Base-by-base conservation (phyloP, 1,140 invertebrate genomes). In the Geopemphigus sp. region DNA sequence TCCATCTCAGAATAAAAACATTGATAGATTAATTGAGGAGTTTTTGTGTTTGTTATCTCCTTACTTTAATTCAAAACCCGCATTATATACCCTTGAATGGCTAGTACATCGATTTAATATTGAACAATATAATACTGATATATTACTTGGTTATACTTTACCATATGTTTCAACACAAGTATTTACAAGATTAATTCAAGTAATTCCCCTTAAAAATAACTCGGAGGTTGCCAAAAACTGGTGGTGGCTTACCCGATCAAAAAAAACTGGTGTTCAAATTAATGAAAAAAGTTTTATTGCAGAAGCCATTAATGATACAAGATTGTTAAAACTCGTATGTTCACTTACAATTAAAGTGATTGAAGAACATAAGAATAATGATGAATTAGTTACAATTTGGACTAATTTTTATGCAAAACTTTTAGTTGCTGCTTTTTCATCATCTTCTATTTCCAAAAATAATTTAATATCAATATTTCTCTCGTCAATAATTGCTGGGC, bases 31-130 rank as follows among this genome's bases (percentile, higher is more conserved):
- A 14, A 93, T 98, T n/a, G 88, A 90, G 70, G 90, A 91, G 81
- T 98, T 97, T 87, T 85, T 98, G 0, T 85, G 92, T 54, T 86
- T 92, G 54, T 82, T 97, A 14, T 94, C 95, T 1, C 96, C 96
- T 8, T 97, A 96, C 85, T 92, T 98, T 83, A 85, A 95, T 53
- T 85, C 96, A 0, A 92, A 91, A 84, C 89, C 92, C 17, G 89
- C 95, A 14, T 94, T 97, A 80, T 94, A 97, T 88, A 91, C 93
- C 26, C 85, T 98, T 32, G 97, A 98, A 88, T 98, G 96, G 96
- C 87, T 98, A 4, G 90, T 70, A 63, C 82, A 83, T 82, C 90
- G 95, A 83, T 98, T 92, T 85, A 90, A 92, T 66, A 92, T 98
- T 81, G 93, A 98, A 83, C 87, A 93, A 70, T 98, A 92, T 84